Conservation (phyloP, 1,140 invertebrate genomes). For the Dinoponera quadriceps region DNA sequence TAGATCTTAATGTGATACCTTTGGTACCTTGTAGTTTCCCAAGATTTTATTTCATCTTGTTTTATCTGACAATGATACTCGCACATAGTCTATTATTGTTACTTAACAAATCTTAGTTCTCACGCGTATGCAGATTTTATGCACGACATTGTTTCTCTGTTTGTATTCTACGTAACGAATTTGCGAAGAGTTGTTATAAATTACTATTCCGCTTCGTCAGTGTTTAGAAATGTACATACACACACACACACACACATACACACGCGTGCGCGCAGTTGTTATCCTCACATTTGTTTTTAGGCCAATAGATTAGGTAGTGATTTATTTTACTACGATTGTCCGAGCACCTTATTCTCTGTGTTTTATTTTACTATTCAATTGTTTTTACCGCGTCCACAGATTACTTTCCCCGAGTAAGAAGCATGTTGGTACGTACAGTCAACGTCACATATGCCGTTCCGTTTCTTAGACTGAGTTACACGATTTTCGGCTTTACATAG, state of each 20-base stretch:
- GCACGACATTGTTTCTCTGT: constrained; percentile 2
- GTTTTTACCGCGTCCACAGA: neutral
- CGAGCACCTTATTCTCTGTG: constrained; percentile 2
- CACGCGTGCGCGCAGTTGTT: neutral
- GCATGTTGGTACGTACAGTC: constrained; percentile 45
- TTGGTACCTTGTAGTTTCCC: neutral
- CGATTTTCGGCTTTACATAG: too few relatives aligned
- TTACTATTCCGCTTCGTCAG: neutral
- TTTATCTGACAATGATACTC: neutral
- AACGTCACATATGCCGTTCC: too few relatives aligned
- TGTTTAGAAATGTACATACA: neutral
- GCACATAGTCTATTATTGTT: neutral
- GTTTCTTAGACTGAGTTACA: too few relatives aligned
- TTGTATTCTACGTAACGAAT: constrained; percentile 14
- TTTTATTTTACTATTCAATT: constrained; percentile 32
- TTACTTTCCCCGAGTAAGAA: constrained; percentile 27
- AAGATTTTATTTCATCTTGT: too few relatives aligned
- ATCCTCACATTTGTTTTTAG: neutral
- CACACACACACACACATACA: neutral
- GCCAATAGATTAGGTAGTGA: neutral
- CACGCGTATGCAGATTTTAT: neutral
- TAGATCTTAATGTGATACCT: neutral
- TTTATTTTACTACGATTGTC: constrained; percentile 35
- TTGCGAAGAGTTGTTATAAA: neutral
- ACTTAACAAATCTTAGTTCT: neutral